Evolutionary conservation across 1,140 invertebrate species (phyloP).

Genomic region (Lasaia peninsularis): DNA sequence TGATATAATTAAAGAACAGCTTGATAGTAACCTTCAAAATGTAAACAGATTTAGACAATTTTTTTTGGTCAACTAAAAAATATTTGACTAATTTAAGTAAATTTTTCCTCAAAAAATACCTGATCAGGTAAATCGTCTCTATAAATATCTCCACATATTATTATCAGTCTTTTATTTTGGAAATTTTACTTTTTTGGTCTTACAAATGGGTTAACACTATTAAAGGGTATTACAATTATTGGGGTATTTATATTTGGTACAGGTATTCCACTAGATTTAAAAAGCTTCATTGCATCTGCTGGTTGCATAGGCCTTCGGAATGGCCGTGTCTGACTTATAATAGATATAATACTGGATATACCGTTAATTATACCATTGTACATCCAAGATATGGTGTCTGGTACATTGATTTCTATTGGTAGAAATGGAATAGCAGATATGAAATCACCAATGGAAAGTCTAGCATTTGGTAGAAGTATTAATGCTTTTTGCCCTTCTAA

Average conservation of each 20-base stretch:
- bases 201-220: conserved; percentile 20
- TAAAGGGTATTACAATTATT: conserved; percentile 24
- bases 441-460: conserved; percentile 50
- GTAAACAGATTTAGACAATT: no score
- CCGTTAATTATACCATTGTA: conserved; percentile 54
- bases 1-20: no score
- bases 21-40: no score
- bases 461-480: conserved; percentile 42
- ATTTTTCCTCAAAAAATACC: no score
- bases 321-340: conserved; percentile 46
- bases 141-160: no score
- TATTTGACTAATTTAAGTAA: no score
- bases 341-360: conserved; percentile 50
- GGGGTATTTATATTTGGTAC: neutral
- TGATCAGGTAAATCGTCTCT: no score
- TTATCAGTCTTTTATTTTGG: conserved; percentile 7
- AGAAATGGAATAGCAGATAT: conserved; percentile 65
- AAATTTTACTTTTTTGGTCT: conserved; percentile 19
- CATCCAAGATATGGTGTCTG: conserved; percentile 61
- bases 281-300: neutral
- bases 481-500: conserved; percentile 34
- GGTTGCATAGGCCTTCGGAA: conserved; percentile 29
- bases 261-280: neutral
- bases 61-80: no score
- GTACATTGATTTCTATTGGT: conserved; percentile 73